Conservation (phyloP, 1,140 invertebrate species). For the Microplitis mediator region DNA sequence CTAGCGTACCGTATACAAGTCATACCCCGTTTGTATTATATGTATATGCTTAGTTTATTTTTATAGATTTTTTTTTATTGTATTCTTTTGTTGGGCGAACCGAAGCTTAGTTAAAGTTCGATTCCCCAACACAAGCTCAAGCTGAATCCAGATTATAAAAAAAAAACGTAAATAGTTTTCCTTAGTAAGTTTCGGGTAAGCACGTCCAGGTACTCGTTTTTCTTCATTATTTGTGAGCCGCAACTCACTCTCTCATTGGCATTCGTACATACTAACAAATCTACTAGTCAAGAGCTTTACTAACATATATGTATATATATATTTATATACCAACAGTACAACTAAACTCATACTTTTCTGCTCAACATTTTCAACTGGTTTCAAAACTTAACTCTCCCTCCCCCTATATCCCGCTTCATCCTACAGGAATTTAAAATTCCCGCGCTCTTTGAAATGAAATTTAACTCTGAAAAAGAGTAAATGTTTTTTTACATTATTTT, state of each 20-base stretch:
- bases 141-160: background rate
- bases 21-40: background rate
- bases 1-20: too few species aligned
- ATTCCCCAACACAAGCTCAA: constrained; percentile 7
- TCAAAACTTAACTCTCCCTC: too few species aligned
- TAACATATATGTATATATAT: background rate
- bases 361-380: too few species aligned
- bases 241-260: background rate
- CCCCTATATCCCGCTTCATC: too few species aligned
- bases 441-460: too few species aligned
- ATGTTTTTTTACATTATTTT: too few species aligned
- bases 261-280: background rate
- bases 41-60: background rate
- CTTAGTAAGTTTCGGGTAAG: background rate
- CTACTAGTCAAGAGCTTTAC: background rate
- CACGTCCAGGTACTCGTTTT: constrained; percentile 8
- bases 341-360: background rate
- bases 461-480: too few species aligned
- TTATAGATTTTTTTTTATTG: background rate
- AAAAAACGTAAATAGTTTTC: constrained; percentile 18
- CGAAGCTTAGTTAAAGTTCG: constrained; percentile 22
- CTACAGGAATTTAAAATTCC: too few species aligned
- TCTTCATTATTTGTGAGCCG: constrained; percentile 16
- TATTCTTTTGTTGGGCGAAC: background rate
- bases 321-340: background rate